Conservation (phyloP, 1,140 invertebrate genomes). For the Periplaneta americana region DNA sequence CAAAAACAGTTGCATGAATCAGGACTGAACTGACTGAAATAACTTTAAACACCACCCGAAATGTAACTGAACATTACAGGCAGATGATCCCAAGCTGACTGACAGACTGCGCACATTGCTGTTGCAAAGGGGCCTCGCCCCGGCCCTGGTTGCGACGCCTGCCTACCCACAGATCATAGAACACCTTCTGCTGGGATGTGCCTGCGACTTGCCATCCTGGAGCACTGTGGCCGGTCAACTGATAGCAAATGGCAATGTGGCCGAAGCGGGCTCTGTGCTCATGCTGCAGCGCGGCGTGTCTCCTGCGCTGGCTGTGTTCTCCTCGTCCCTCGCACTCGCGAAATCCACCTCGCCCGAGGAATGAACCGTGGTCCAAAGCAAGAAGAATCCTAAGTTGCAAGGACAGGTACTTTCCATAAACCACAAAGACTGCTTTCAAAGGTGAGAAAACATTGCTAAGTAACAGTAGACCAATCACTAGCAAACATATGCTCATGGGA, state of each 20-base stretch:
- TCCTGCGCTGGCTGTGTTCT: not conserved
- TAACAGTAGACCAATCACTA: too few species aligned
- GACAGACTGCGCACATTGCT: not conserved
- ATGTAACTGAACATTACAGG: too few species aligned
- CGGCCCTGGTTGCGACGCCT: not conserved
- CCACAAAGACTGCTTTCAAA: too few species aligned
- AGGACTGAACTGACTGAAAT: too few species aligned
- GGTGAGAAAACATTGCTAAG: too few species aligned
- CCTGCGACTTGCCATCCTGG: not conserved
- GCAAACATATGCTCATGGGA: too few species aligned
- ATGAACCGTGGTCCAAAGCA: not conserved
- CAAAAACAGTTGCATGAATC: too few species aligned
- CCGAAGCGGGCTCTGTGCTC: not conserved
- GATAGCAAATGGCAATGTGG: not conserved
- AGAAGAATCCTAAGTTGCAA: too few species aligned
- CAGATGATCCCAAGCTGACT: not conserved
- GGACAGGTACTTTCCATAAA: too few species aligned
- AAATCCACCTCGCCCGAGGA: not conserved
- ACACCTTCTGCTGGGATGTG: not conserved
- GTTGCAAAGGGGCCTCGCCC: not conserved
- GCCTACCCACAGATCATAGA: slow-evolving; percentile 5
- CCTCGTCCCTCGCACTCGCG: not conserved
- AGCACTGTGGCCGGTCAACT: not conserved
- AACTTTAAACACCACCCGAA: too few species aligned
- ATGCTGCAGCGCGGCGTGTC: not conserved